Percentiles rank a stretch among this genome's conserved stretches.
phyloP scores from a whole-genome alignment of 2,113 vertebrate genomes.

The Platichthys stellatus region DNA sequence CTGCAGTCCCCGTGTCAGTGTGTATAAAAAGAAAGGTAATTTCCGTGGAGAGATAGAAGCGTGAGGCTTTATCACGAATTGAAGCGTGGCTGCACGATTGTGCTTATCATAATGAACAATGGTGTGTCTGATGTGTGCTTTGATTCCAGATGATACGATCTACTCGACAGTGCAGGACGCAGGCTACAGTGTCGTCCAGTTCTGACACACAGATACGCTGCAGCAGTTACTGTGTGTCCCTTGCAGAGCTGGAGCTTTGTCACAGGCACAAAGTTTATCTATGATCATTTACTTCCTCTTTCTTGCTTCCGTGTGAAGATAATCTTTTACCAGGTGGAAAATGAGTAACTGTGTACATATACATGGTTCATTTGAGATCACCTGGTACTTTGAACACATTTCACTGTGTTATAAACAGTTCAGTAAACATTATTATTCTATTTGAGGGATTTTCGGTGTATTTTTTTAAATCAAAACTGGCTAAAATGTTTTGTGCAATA shows the following conservation, averaged over 20 bases:
- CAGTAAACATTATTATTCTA: background rate
- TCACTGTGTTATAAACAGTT: conserved; percentile 25
- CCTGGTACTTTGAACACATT: background rate
- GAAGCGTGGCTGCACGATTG: no score
- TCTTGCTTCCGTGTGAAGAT: conserved; percentile 19
- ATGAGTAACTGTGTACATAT: background rate
- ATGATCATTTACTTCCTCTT: conserved; percentile 13
- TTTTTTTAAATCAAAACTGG: background rate
- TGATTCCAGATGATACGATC: conserved; percentile 60
- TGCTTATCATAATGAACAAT: background rate
- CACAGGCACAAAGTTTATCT: background rate
- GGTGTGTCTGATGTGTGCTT: conserved; percentile 9
- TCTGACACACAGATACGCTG: conserved; percentile 42
- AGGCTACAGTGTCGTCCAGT: conserved; percentile 76
- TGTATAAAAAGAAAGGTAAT: no score
- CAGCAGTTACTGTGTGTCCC: background rate
- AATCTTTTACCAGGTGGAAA: background rate
- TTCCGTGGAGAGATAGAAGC: no score
- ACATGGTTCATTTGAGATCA: background rate
- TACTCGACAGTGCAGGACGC: conserved; percentile 73
- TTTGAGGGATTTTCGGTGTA: background rate
- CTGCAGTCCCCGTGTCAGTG: background rate
- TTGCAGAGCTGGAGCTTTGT: background rate
- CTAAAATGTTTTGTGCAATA: background rate
- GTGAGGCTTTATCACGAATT: no score